phyloP scores from a whole-genome alignment of 2,888 invertebrate genomes.

The Priocnemis perturbator region DNA sequence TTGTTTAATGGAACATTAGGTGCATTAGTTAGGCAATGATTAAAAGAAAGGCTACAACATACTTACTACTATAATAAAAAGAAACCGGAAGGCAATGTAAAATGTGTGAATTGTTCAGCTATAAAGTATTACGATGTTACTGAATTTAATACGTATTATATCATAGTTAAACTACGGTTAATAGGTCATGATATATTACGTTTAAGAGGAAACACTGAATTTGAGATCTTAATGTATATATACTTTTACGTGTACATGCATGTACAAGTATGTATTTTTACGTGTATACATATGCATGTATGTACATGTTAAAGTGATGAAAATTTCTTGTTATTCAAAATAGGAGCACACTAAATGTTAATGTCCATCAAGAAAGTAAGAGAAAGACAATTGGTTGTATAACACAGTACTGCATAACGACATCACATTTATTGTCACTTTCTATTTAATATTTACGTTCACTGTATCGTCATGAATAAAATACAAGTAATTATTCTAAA shows the following conservation, averaged over 20 bases:
- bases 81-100: conserved; percentile 38
- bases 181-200: too few relatives aligned
- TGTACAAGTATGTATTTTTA: not conserved
- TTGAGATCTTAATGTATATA: conserved; percentile 1
- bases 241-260: not conserved
- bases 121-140: conserved; percentile 52
- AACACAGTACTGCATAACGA: not conserved
- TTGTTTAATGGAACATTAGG: conserved; percentile 49
- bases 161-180: conserved; percentile 25
- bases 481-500: not conserved
- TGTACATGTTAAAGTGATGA: not conserved
- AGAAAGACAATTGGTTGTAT: conserved; percentile 6
- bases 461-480: conserved; percentile 10
- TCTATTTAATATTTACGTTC: conserved; percentile 8
- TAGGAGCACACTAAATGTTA: not conserved
- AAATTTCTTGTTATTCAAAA: not conserved
- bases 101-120: conserved; percentile 46
- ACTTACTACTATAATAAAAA: conserved; percentile 51
- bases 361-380: not conserved
- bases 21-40: conserved; percentile 42
- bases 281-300: not conserved
- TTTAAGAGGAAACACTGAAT: not conserved
- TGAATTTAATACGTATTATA: conserved; percentile 42
- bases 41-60: conserved; percentile 50
- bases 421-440: conserved; percentile 5